A percentile compares a stretch with the other conserved stretches of the same genome.
These are phyloP conservation scores for Heteractis magnifica DNA, from an alignment of 92 coral and sea anemone genomes.

Conservation along the genomic window DNA sequence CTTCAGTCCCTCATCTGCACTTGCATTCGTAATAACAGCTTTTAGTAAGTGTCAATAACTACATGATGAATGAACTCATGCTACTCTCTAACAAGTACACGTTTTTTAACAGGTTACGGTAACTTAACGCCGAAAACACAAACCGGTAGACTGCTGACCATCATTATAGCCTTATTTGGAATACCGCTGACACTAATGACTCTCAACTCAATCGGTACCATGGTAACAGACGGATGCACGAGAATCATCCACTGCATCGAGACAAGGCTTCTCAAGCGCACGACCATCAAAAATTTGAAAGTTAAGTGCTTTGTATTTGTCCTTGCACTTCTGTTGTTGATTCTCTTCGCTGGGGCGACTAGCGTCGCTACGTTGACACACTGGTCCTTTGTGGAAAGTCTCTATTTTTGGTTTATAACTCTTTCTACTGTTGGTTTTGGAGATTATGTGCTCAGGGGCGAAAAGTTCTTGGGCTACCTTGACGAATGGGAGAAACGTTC, in stretches of 20 bases:
- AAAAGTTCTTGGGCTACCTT: neutral
- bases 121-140: conserved; percentile 25
- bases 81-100: neutral
- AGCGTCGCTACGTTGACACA: neutral
- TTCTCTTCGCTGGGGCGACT: neutral
- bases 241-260: conserved; percentile 9
- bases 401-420: conserved; percentile 26
- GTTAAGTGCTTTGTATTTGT: conserved; percentile 14
- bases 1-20: no score
- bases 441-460: conserved; percentile 4
- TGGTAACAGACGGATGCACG: neutral
- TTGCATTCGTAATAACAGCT: no score
- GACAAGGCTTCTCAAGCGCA: conserved; percentile 12
- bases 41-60: no score
- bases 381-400: conserved; percentile 9
- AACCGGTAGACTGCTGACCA: conserved; percentile 7
- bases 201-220: conserved; percentile 16
- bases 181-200: conserved; percentile 43
- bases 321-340: conserved; percentile 8
- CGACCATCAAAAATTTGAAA: conserved; percentile 9
- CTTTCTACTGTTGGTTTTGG: conserved; percentile 42
- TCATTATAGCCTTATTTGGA: conserved; percentile 25
- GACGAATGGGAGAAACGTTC: neutral
- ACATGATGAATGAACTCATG: neutral
- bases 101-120: conserved; percentile 29